Evolutionary conservation across 2,797 vertebrate genomes (phyloP).

Genomic region (Syngnathus acus): DNA sequence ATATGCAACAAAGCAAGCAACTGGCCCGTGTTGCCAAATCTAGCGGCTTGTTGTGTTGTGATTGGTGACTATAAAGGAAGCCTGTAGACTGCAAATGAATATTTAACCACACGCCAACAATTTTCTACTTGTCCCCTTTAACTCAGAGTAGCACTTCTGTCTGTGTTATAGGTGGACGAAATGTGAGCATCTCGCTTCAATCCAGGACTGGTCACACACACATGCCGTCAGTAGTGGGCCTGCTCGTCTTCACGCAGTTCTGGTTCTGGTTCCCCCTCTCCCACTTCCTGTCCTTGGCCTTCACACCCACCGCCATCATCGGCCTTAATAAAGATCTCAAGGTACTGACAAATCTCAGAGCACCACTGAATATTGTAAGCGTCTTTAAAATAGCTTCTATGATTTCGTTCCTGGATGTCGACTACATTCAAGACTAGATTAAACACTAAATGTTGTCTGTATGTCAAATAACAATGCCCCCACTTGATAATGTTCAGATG

Average conservation of each 20-base stretch:
- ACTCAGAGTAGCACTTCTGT: conserved; percentile 5
- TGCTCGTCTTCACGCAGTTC: conserved; percentile 98
- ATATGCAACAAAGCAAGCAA: no score
- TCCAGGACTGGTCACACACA: conserved; percentile 97
- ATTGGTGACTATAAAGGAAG: no score
- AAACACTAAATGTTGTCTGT: background rate
- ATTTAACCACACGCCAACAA: background rate
- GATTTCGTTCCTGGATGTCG: background rate
- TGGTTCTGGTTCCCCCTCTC: conserved; percentile 99
- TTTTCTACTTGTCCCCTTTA: background rate
- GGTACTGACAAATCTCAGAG: conserved; percentile 61
- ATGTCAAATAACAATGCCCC: background rate
- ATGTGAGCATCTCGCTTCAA: conserved; percentile 95
- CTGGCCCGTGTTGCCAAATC: no score
- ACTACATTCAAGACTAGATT: background rate
- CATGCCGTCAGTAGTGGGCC: conserved; percentile 95
- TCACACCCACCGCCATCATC: conserved; percentile 95
- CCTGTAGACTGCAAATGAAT: no score
- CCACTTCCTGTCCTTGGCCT: conserved; percentile 92
- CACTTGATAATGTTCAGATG: conserved; percentile 73
- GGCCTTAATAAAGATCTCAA: conserved; percentile 98
- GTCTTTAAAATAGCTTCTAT: background rate
- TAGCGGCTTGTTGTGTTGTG: no score
- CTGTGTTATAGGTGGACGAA: conserved; percentile 83
- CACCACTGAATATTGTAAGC: background rate